Evolutionary conservation across 2,113 vertebrate species (phyloP).

Genomic region (Cyprinodon brontotheroides): DNA sequence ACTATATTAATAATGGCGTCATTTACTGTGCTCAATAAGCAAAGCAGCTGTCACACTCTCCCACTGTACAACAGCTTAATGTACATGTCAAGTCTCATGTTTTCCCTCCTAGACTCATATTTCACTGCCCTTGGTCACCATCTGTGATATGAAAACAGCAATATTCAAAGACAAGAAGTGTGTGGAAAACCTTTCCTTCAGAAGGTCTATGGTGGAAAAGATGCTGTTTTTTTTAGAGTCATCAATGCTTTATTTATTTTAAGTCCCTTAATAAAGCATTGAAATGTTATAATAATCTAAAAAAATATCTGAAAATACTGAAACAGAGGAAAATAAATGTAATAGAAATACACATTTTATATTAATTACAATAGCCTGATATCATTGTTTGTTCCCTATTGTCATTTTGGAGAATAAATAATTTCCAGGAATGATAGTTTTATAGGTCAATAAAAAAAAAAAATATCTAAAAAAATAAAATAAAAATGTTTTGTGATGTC

Average conservation of each 20-base stretch:
- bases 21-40: constrained; percentile 9
- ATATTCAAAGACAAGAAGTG: background rate
- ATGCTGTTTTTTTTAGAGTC: background rate
- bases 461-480: background rate
- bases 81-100: constrained; percentile 39
- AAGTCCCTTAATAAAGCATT: background rate
- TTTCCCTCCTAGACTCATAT: constrained; percentile 34
- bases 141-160: constrained; percentile 30
- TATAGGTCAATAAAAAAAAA: too few relatives aligned
- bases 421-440: too few relatives aligned
- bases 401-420: too few relatives aligned
- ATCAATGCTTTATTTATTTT: background rate
- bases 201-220: background rate
- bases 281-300: background rate
- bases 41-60: constrained; percentile 33
- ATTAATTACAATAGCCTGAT: background rate
- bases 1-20: background rate
- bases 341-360: background rate
- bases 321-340: background rate
- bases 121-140: constrained; percentile 31
- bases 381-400: background rate
- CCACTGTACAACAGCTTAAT: constrained; percentile 10
- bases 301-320: background rate
- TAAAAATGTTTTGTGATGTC: background rate
- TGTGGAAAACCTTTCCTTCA: constrained; percentile 1